Evolutionary conservation across 2,888 invertebrate genomes (phyloP), one percentile per base, ranked within the genome.

Genomic region (Elmis aenea): DNA sequence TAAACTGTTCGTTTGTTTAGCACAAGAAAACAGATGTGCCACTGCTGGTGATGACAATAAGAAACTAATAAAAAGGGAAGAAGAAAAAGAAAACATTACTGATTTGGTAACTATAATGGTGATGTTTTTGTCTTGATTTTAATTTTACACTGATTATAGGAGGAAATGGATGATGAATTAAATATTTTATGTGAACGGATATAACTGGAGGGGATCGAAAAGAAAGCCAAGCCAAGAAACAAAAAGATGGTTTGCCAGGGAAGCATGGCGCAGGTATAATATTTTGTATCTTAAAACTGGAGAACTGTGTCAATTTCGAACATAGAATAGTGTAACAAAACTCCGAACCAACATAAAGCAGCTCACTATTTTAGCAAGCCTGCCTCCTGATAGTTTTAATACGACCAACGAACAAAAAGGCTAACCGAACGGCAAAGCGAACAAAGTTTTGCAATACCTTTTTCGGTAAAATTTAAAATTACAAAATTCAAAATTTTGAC

Each of bases 41-140:
- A 72, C 71, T 50, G 80, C 89, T 22, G 82, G 84, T 12, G 79
- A 77, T 0, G 85, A 88, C 24, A 68, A 88, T 36, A 85, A 83
- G 59, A 84, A 83, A 66, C 81, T 84, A 60, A 79, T 82, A 35
- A 74, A 73, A 38, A 67, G 64, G 40, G 79, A 77, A 27, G 66
- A 74, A 26, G 81, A 80, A 59, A 80, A 77, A 53, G 76, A 75
- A 62, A 76, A 72, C 46, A 46, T 50, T 2, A 40, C 45, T 3
- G 59, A 59, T 24, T 75, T 64, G 8, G 12, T 32, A 14, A 14
- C 36, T 37, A 26, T 30, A 14, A 38, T 35, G 18, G 21, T 24
- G 28, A 15, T 36, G 31, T 26, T 28, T n/a, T 5, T 33, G 12
- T 27, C 16, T 11, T 2, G 18, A 21, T 9, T 32, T 13, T 34